These are phyloP conservation scores for Tenthredo distinguenda DNA, from an alignment of 2,888 invertebrate genomes.

Conservation along the genomic window DNA sequence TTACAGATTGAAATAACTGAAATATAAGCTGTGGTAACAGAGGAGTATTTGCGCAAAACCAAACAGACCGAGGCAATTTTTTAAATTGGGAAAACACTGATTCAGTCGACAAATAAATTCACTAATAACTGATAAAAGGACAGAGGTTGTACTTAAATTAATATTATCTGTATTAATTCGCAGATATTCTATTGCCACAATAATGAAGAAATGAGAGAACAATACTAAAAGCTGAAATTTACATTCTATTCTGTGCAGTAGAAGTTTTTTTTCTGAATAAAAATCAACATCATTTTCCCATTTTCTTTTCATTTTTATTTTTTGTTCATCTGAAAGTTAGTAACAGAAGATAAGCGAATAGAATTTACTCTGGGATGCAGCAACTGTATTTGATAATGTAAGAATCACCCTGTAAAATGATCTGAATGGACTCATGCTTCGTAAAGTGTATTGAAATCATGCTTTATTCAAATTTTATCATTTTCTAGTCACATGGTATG, in stretches of 20 bases:
- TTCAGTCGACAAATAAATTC: neutral
- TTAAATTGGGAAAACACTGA: constrained; percentile 9
- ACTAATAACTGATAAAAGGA: neutral
- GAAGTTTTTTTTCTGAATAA: neutral
- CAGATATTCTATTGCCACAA: neutral
- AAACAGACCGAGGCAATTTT: neutral
- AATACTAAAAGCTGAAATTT: neutral
- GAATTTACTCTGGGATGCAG: constrained; percentile 37
- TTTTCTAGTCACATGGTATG: neutral
- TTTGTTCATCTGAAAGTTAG: neutral
- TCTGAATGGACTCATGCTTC: neutral
- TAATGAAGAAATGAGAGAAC: neutral
- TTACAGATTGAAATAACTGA: constrained; percentile 21
- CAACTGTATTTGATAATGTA: neutral
- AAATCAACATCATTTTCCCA: constrained; percentile 13
- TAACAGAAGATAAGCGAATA: neutral
- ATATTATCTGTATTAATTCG: neutral
- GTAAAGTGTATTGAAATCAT: neutral
- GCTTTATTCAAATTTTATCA: neutral
- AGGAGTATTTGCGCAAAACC: neutral
- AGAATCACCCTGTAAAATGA: neutral
- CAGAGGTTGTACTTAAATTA: neutral
- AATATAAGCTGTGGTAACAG: neutral
- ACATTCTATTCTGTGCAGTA: neutral
- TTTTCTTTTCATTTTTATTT: neutral